A percentile compares a stretch with the other conserved stretches of the same genome.
phyloP scores from a whole-genome alignment of 2,113 vertebrate genomes.

The Bufo gargarizans region DNA sequence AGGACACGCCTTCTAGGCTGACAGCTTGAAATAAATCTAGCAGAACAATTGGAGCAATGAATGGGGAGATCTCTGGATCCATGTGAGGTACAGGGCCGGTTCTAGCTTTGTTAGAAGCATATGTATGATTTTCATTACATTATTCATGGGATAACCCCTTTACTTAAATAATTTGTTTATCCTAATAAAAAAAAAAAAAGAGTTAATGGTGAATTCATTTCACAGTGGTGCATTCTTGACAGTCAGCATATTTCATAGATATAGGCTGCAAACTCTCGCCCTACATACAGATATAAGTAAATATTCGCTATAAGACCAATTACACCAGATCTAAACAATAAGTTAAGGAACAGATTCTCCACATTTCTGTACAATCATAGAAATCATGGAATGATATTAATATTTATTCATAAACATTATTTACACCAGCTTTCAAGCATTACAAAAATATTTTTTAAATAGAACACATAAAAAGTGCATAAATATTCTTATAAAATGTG shows the following conservation, averaged over 20 bases:
- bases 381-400: not conserved
- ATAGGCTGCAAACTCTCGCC: not conserved
- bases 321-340: not conserved
- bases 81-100: too few species aligned
- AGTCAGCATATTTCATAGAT: not conserved
- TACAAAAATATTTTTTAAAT: slow-evolving; percentile 35
- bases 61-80: too few species aligned
- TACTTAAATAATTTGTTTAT: not conserved
- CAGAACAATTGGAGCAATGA: too few species aligned
- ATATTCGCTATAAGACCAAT: not conserved
- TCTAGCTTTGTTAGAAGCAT: too few species aligned
- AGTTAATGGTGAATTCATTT: not conserved
- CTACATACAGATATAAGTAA: not conserved
- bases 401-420: not conserved
- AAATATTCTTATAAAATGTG: slow-evolving; percentile 49
- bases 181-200: not conserved
- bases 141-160: too few species aligned
- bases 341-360: not conserved
- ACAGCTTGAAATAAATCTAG: too few species aligned
- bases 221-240: not conserved
- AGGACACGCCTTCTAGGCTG: too few species aligned
- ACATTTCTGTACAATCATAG: not conserved
- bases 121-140: too few species aligned
- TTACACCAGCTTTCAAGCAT: not conserved
- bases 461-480: slow-evolving; percentile 38